phyloP scores from a whole-genome alignment of 2,113 vertebrate species.

The Plectropomus leopardus region DNA sequence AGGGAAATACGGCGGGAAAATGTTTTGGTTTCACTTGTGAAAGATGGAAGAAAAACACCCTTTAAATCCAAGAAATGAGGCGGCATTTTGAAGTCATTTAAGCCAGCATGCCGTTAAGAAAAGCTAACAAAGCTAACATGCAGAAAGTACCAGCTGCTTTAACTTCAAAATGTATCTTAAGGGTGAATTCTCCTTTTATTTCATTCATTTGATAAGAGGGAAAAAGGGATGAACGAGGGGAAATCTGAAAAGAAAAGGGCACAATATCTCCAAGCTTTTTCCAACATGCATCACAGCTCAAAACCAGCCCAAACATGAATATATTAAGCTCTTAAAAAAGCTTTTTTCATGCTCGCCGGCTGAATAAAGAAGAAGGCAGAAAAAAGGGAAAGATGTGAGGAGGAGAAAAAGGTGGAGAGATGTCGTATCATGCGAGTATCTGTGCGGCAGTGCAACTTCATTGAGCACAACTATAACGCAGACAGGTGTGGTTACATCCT shows the following conservation, averaged over 20 bases:
- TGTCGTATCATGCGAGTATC: conserved; percentile 50
- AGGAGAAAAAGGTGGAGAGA: conserved; percentile 51
- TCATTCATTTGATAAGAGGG: not conserved
- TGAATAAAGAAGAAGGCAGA: conserved; percentile 30
- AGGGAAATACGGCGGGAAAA: too few species aligned
- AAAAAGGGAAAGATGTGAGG: conserved; percentile 3
- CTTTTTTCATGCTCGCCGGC: conserved; percentile 54
- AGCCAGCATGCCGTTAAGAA: not conserved
- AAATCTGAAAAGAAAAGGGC: not conserved
- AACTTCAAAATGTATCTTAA: conserved; percentile 1
- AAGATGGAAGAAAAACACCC: too few species aligned
- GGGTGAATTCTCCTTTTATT: not conserved
- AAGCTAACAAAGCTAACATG: not conserved
- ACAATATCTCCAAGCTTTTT: conserved; percentile 1
- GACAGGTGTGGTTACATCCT: conserved; percentile 36
- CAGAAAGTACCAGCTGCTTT: not conserved
- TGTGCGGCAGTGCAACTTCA: conserved; percentile 24
- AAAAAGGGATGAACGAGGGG: not conserved
- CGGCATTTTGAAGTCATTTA: not conserved
- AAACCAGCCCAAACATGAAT: not conserved
- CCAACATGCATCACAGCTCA: conserved; percentile 50
- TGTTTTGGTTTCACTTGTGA: too few species aligned
- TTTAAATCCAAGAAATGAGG: not conserved
- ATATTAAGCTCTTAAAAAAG: not conserved
- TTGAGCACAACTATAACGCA: conserved; percentile 32